Percentiles rank a stretch among this genome's conserved stretches.
These are phyloP conservation scores for Hemiprocne comata DNA, from an alignment of 2,113 vertebrate genomes.

Conservation along the genomic window DNA sequence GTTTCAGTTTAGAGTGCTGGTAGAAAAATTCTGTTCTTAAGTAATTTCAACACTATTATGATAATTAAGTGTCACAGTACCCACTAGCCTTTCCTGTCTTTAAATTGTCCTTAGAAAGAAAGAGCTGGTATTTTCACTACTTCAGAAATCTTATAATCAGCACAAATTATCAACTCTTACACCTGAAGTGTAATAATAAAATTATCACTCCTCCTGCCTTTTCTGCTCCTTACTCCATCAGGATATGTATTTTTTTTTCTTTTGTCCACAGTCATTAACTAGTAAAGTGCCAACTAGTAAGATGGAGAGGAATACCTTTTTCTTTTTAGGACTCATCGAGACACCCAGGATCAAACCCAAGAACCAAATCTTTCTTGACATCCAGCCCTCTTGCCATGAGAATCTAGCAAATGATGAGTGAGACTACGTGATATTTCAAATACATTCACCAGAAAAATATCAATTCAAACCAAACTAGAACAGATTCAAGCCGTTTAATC, in stretches of 20 bases:
- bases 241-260: not conserved
- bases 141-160: not conserved
- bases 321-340: not conserved
- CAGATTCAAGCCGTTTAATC: not conserved
- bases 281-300: not conserved
- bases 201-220: not conserved
- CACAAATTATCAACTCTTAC: not conserved
- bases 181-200: not conserved
- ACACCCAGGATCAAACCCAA: not conserved
- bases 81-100: not conserved
- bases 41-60: not conserved
- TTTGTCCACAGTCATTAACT: not conserved
- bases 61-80: not conserved
- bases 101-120: not conserved
- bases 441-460: not conserved
- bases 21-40: not conserved
- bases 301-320: not conserved
- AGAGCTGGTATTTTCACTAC: not conserved
- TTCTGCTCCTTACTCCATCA: not conserved
- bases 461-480: not conserved
- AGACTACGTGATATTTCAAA: not conserved
- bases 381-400: not conserved
- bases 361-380: not conserved
- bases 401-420: not conserved
- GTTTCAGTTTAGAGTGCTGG: not conserved